These are phyloP conservation scores for Brachionus asplanchnoidis DNA, from an alignment of 1,140 invertebrate genomes.

Conservation along the genomic window DNA sequence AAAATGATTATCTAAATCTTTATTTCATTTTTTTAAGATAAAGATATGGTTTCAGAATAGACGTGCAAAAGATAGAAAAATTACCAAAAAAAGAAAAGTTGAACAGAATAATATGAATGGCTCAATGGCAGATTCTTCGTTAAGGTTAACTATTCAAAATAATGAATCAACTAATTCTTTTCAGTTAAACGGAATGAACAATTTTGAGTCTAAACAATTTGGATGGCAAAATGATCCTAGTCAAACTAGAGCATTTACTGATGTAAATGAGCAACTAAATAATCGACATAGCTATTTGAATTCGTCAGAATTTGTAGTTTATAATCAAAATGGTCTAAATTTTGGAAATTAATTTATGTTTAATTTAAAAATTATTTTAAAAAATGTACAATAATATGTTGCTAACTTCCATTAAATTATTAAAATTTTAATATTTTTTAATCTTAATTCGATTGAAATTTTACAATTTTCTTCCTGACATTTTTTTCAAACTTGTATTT, in stretches of 20 bases:
- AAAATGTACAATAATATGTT: neutral
- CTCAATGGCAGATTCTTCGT: neutral
- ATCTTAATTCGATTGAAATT: too few relatives aligned
- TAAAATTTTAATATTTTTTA: too few relatives aligned
- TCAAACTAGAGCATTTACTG: neutral
- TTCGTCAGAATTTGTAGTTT: neutral
- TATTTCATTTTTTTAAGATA: constrained; percentile 19
- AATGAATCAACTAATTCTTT: neutral
- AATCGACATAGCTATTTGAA: neutral
- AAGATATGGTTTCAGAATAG: constrained; percentile 43
- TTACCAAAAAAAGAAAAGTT: constrained; percentile 13
- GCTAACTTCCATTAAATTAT: too few relatives aligned
- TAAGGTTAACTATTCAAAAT: neutral
- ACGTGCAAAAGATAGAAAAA: constrained; percentile 42
- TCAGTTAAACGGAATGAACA: neutral
- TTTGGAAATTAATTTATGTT: neutral
- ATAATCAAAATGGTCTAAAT: constrained; percentile 20
- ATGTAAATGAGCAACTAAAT: neutral
- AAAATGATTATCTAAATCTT: neutral
- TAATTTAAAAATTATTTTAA: neutral
- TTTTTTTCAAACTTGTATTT: too few relatives aligned
- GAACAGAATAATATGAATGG: neutral
- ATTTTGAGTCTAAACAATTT: neutral
- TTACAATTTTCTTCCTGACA: too few relatives aligned
- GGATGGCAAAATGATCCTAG: neutral